Evolutionary conservation across 2,888 invertebrate genomes (phyloP), one percentile per base, ranked within the genome.

Genomic region (Heliothis peltigera): DNA sequence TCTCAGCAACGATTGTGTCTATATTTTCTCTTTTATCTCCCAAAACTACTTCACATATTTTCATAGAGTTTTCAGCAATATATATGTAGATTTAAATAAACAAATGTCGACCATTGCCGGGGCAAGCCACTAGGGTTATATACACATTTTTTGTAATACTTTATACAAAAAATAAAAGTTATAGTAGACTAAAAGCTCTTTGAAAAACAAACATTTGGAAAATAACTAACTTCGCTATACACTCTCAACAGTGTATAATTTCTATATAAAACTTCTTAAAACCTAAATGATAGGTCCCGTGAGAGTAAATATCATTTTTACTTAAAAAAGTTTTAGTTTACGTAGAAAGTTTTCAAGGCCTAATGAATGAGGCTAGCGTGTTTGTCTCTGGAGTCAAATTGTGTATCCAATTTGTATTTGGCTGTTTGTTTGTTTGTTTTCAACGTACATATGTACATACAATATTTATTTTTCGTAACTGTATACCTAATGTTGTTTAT

Each of bases 291-390:
- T 62, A 39, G 28, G 6, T 44, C 43, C n/a, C 22, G 4, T 6
- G 25, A 49, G 22, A 25, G 12, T 2, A 49, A 12, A 43, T 22
- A 18, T 28, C 5, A 10, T 21, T 35, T 32, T 32, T 5, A 32
- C 6, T n/a, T 10, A n/a, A n/a, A n/a, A n/a, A 62, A 51, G n/a
- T 49, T 44, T 19, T 7, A n/a, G 12, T 17, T n/a, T n/a, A 6
- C 8, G 3, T 19, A 44, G 32, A 25, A 60, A 61, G 35, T 63
- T 62, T 44, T 21, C 4, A 12, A 43, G 12, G 2, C 15, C 18
- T 21, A 7, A 39, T 19, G 2, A 8, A 44, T 8, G 18, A 0
- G 15, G 18, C 8, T 8, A 22, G n/a, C 22, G 15, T 43, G 43
- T 49, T 59, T 4, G 35, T 15, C 35, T 25, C 19, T 2, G 2